These are phyloP conservation scores for Sinonovacula constricta DNA, from an alignment of 1,140 invertebrate species.

Conservation along the genomic window DNA sequence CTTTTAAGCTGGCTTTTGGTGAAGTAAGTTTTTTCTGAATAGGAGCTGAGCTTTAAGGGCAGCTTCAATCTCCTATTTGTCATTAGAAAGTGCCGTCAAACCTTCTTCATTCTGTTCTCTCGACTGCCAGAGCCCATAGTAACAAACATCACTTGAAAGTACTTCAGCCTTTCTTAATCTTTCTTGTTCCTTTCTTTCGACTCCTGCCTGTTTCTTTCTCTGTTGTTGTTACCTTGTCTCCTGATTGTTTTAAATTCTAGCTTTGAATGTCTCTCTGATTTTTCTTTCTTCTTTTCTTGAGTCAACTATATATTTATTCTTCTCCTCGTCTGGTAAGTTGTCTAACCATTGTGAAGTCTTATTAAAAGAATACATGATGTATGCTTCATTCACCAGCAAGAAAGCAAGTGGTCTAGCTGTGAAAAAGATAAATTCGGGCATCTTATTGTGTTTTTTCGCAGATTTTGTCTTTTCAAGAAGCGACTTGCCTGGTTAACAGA, in stretches of 20 bases:
- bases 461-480: background rate
- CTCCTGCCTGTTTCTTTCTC: slow-evolving; percentile 12
- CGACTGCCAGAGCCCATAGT: slow-evolving; percentile 23
- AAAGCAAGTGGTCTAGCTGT: slow-evolving; percentile 9
- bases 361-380: slow-evolving; percentile 47
- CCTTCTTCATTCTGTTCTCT: no score
- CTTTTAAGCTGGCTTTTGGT: no score
- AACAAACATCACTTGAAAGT: slow-evolving; percentile 2
- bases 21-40: no score
- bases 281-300: slow-evolving; percentile 31
- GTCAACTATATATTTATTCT: slow-evolving; percentile 12
- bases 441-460: no score
- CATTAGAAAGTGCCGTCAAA: no score
- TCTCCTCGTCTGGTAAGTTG: slow-evolving; percentile 37
- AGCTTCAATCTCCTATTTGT: no score
- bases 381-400: slow-evolving; percentile 42
- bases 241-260: no score
- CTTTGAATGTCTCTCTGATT: slow-evolving; percentile 12
- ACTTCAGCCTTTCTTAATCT: slow-evolving; percentile 19
- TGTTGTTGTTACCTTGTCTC: background rate
- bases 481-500: background rate
- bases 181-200: slow-evolving; percentile 14
- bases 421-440: slow-evolving; percentile 19
- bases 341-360: no score
- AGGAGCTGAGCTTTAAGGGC: no score